Conservation (phyloP, 1,140 invertebrate species). For the Lerema accius region DNA sequence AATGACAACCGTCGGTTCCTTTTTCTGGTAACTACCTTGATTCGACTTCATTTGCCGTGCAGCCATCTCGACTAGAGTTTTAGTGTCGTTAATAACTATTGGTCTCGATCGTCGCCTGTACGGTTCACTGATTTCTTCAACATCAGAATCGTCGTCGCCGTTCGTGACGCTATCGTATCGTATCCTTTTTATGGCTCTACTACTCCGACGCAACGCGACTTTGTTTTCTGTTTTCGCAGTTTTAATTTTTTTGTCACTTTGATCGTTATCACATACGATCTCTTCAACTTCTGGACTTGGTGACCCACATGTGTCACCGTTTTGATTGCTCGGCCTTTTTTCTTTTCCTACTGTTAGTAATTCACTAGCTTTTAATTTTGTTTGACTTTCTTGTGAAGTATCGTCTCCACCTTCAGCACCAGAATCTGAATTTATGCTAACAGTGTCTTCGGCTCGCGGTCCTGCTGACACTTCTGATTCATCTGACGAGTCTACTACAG, state of each 20-base stretch:
- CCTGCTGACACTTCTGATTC: slow-evolving; percentile 42
- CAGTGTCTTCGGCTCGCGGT: slow-evolving; percentile 47
- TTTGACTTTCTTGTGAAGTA: slow-evolving; percentile 44
- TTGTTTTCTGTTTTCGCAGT: slow-evolving; percentile 44
- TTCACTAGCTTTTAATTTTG: slow-evolving; percentile 46
- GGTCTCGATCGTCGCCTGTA: slow-evolving; percentile 81
- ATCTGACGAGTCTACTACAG: slow-evolving; percentile 48
- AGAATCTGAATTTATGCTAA: slow-evolving; percentile 55
- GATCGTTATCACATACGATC: slow-evolving; percentile 58
- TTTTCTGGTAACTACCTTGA: slow-evolving; percentile 83
- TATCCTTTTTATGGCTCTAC: slow-evolving; percentile 85
- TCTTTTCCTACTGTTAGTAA: slow-evolving; percentile 48
- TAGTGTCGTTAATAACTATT: slow-evolving; percentile 89
- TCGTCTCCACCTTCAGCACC: slow-evolving; percentile 50
- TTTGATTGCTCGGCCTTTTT: slow-evolving; percentile 38
- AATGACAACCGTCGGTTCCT: slow-evolving; percentile 90
- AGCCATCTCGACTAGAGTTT: slow-evolving; percentile 88
- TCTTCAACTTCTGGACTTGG: slow-evolving; percentile 53
- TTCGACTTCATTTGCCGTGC: slow-evolving; percentile 72
- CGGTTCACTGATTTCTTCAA: slow-evolving; percentile 86
- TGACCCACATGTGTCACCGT: slow-evolving; percentile 44
- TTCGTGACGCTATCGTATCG: slow-evolving; percentile 85
- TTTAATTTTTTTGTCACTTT: slow-evolving; percentile 53
- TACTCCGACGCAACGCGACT: slow-evolving; percentile 84
- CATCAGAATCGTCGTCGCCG: slow-evolving; percentile 85